phyloP scores from a whole-genome alignment of 1,140 invertebrate genomes.

The Drosophila auraria region DNA sequence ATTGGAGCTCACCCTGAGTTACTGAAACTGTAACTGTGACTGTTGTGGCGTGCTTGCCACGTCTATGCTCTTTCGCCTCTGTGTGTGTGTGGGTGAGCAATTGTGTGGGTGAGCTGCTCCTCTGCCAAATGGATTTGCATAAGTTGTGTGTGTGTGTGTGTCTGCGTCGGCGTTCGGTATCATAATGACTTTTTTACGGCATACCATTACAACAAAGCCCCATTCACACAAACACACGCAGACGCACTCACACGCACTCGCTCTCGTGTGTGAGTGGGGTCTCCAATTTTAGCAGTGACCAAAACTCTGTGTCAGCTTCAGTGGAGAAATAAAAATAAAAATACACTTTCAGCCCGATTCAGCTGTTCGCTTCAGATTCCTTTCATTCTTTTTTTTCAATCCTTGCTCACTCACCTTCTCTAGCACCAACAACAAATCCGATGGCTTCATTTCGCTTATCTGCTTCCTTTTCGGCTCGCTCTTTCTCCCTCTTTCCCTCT shows the following conservation, averaged over 20 bases:
- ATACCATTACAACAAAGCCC: slow-evolving; percentile 66
- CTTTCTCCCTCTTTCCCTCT: too few relatives aligned
- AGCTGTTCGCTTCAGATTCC: not conserved
- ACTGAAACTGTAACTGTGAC: slow-evolving; percentile 22
- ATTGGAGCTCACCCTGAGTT: slow-evolving; percentile 40
- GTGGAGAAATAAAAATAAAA: slow-evolving; percentile 22
- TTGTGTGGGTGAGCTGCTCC: slow-evolving; percentile 35
- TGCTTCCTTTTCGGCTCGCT: slow-evolving; percentile 16
- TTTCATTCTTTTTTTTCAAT: slow-evolving; percentile 12
- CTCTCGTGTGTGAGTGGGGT: not conserved
- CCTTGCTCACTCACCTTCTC: slow-evolving; percentile 73
- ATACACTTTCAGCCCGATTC: slow-evolving; percentile 18
- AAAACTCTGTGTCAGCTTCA: slow-evolving; percentile 40
- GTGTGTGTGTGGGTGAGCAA: slow-evolving; percentile 24
- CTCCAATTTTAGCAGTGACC: slow-evolving; percentile 74
- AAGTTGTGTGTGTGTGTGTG: slow-evolving; percentile 42
- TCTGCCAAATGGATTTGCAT: slow-evolving; percentile 78
- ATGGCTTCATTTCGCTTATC: slow-evolving; percentile 73
- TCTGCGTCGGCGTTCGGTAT: slow-evolving; percentile 66
- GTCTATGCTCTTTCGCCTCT: slow-evolving; percentile 35
- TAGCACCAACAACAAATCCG: slow-evolving; percentile 79
- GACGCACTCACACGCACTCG: slow-evolving; percentile 36
- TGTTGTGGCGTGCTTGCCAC: slow-evolving; percentile 43
- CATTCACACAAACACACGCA: slow-evolving; percentile 34
- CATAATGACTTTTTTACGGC: slow-evolving; percentile 75